Conservation (phyloP, 2,797 vertebrate genomes). For the Cynopterus sphinx region DNA sequence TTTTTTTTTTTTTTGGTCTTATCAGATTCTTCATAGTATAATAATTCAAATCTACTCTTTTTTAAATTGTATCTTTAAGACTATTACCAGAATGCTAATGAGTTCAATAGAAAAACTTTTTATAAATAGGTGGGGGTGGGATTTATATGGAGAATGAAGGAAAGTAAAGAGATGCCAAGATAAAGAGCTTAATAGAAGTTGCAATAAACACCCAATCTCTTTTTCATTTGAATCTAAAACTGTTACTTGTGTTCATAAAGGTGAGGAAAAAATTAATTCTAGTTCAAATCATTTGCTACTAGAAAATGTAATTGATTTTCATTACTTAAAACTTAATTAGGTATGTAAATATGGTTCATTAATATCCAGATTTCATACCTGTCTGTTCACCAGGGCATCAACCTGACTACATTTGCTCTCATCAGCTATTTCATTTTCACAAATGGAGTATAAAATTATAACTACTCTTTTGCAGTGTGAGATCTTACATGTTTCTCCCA, state of each 20-base stretch:
- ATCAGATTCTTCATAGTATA: background rate
- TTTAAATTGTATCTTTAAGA: background rate
- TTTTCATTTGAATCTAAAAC: conserved; percentile 10
- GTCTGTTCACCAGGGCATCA: background rate
- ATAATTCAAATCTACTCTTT: background rate
- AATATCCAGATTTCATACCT: background rate
- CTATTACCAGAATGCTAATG: background rate
- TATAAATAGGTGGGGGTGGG: background rate
- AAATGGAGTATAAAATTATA: conserved; percentile 13
- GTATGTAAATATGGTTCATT: background rate
- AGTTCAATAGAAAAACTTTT: background rate
- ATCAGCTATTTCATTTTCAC: background rate
- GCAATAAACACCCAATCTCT: background rate
- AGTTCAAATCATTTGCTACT: conserved; percentile 28
- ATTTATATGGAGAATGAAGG: background rate
- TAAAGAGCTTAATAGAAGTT: background rate
- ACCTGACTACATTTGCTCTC: background rate
- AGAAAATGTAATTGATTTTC: conserved; percentile 51
- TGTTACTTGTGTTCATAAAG: background rate
- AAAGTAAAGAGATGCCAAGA: background rate
- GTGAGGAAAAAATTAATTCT: background rate
- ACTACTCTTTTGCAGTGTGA: background rate
- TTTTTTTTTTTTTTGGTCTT: background rate
- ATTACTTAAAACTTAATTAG: conserved; percentile 34
- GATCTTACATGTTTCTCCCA: background rate